phyloP scores from a whole-genome alignment of 2,113 vertebrate species.

The Otus sunia region DNA sequence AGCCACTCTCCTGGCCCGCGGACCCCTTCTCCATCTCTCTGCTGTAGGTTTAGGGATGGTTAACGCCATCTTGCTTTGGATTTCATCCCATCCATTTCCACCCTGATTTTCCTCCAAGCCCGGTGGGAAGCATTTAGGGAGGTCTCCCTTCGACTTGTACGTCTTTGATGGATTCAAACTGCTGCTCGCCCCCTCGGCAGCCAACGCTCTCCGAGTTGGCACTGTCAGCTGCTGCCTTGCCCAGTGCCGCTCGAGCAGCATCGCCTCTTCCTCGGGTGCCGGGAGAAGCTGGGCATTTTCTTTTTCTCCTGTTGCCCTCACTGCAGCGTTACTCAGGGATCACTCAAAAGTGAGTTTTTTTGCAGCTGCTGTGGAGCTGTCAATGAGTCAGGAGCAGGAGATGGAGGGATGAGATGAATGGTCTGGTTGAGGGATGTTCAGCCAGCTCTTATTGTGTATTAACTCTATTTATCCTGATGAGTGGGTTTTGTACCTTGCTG shows the following conservation, averaged over 20 bases:
- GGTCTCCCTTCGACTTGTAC: rapidly evolving
- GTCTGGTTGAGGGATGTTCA: neutral
- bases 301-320: neutral
- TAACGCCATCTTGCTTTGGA: rapidly evolving
- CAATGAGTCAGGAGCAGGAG: rapidly evolving
- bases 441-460: rapidly evolving
- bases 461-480: neutral
- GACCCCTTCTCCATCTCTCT: neutral
- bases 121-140: neutral
- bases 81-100: neutral
- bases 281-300: neutral
- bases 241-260: rapidly evolving
- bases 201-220: neutral
- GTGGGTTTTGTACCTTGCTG: neutral
- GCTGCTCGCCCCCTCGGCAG: neutral
- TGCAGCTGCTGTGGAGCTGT: neutral
- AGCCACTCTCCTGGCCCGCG: neutral
- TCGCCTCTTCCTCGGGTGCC: neutral
- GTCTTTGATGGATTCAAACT: neutral
- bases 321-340: rapidly evolving
- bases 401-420: neutral
- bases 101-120: neutral
- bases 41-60: neutral
- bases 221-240: rapidly evolving
- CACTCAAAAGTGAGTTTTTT: neutral